Evolutionary conservation across 1,140 invertebrate species (phyloP), one percentile per base, ranked within the genome.

Genomic region (Drosophila pallidifrons): DNA sequence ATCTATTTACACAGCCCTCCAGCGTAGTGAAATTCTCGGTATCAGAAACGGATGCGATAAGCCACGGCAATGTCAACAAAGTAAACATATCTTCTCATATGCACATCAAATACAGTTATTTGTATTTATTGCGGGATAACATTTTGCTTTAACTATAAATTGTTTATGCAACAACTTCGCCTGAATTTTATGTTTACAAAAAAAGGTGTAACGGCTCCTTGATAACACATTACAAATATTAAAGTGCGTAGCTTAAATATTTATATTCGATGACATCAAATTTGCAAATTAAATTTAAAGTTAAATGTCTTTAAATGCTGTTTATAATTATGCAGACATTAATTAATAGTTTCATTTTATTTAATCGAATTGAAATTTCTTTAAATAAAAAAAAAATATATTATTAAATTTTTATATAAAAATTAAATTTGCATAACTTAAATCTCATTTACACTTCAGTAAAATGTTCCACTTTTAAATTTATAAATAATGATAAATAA

Each of bases 11-110:
- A 55, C 38, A 38, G 41, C 63, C 35, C 45, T 65, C 1, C 16
- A 32, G 41, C 28, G 32, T 16, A 49, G 57, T 52, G 7, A 10
- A 60, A 28, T 60, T 55, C 71, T 38, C 15, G 2, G 72, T 59
- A 59, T 28, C 35, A 45, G 2, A 25, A 25, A n/a, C 49, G 49
- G 71, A 58, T 51, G 15, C 30, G 67, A 75, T 75, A 75, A 75
- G 58, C 66, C 52, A 30, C 52, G 6, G 1, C 13, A 55, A 32
- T 38, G 49, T 52, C 64, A 58, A 51, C 32, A 32, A 15, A 13
- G 28, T 52, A 13, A 66, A 35, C 43, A 63, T 68, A 55, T 58
- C 16, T 43, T 7, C 1, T 32, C 3, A 11, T n/a, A 30, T 20
- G 35, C 3, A 59, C 20, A 68, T 59, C 55, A 51, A 35, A 25